Base-by-base conservation (phyloP, 2,797 vertebrate genomes). In the Malurus splendens region DNA sequence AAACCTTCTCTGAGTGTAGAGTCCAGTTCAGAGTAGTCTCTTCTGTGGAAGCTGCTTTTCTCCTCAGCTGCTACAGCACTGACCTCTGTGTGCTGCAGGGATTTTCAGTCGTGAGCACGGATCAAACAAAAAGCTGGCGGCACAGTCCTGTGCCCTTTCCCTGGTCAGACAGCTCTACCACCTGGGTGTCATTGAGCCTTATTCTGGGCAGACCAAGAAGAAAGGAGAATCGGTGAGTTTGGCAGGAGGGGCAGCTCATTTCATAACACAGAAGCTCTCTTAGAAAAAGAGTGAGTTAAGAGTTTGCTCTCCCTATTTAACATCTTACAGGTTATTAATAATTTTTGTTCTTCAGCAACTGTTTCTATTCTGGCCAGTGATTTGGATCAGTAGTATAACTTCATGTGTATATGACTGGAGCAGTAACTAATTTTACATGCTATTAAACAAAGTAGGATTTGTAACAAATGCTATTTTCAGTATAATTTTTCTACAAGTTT, bases 121-220 rank as follows among this genome's bases (percentile, higher is more conserved):
- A 87, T 99, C 99, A 48, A 99, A 99, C 95, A 99, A 99, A 96
- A 99, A 99, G 96, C 94, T 99, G 96, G 99, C 99, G 23, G 99
- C 99, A 5, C 99, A 99, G 90, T 98, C 99, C 17, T 99, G 98
- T 85, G 98, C 99, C 4, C 97, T 99, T 33, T 99, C 99, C 41
- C 95, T 99, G 93, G 97, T 99, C 19, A 98, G 99, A 14, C 99
- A 99, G 86, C 98, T 99, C 11, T 99, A 98, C 95, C 99, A 99
- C 72, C 98, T 99, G 41, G 97, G 96, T 1, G 97, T 99, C 54
- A 97, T 99, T 54, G 99, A 99, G 95, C 90, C 98, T 32, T 99
- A 98, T 61, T 98, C 98, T 3, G 99, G 99, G 48, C 96, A 98
- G 89, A 98, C 98, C 12, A 99, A 99, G 96, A 99, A 99, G 96